Percentiles rank a stretch among this genome's conserved stretches.
phyloP scores from a whole-genome alignment of 2,113 vertebrate species.

The Recurvirostra avosetta region DNA sequence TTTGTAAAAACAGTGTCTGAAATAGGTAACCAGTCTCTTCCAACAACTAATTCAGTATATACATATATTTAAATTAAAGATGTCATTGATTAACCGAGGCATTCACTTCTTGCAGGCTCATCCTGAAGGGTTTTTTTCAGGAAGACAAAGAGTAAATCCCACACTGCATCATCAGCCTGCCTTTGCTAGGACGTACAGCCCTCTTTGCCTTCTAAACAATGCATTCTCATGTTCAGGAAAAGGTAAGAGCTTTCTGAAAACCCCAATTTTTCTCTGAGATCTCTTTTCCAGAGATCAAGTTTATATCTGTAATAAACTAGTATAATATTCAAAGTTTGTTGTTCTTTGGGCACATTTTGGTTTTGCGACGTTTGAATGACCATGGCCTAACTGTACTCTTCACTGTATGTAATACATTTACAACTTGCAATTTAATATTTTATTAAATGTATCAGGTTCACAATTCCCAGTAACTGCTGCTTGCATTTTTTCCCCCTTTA shows the following conservation, averaged over 20 bases:
- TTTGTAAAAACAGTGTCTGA: neutral
- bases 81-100: neutral
- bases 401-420: neutral
- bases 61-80: neutral
- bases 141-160: neutral
- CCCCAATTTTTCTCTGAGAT: neutral
- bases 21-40: no score
- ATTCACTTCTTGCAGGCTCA: neutral
- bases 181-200: rapidly evolving
- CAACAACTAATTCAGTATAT: neutral
- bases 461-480: neutral
- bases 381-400: neutral
- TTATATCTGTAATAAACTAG: neutral
- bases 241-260: neutral
- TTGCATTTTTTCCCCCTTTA: neutral
- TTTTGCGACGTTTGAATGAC: neutral
- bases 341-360: neutral
- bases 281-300: neutral
- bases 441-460: neutral
- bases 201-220: neutral
- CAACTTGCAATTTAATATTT: neutral
- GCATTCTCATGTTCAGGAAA: rapidly evolving
- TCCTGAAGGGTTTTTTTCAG: neutral
- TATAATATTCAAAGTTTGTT: neutral
- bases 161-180: neutral